Evolutionary conservation across 1,140 invertebrate genomes (phyloP).

Genomic region (Hylyphantes graminicola): DNA sequence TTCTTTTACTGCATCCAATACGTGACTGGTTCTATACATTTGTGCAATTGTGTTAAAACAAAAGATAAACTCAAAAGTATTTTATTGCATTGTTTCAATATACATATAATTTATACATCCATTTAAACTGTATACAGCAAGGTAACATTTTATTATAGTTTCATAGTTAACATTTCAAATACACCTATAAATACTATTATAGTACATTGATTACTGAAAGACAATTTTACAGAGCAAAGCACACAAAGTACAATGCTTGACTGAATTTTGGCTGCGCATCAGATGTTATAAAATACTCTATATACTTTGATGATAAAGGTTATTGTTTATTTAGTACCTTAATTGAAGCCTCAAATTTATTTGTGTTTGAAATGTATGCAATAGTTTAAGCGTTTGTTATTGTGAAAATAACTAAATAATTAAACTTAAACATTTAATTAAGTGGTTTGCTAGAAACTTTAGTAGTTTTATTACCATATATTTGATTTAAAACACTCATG

Average conservation of each 20-base stretch:
- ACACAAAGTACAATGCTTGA: background rate
- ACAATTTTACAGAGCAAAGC: conserved; percentile 5
- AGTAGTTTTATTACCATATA: too few relatives aligned
- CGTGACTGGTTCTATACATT: too few relatives aligned
- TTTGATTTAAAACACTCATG: too few relatives aligned
- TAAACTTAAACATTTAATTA: too few relatives aligned
- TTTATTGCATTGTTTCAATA: conserved; percentile 38
- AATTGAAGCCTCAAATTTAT: too few relatives aligned
- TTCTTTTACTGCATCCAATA: too few relatives aligned
- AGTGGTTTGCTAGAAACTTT: too few relatives aligned
- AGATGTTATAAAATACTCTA: background rate
- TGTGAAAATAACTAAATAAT: too few relatives aligned
- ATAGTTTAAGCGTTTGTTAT: too few relatives aligned
- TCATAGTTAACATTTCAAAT: conserved; percentile 12
- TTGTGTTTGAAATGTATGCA: too few relatives aligned
- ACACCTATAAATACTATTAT: conserved; percentile 26
- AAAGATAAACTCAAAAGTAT: background rate
- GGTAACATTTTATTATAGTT: conserved; percentile 16
- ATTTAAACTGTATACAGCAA: conserved; percentile 15
- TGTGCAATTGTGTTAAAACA: background rate
- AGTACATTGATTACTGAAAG: conserved; percentile 4
- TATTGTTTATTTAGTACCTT: too few relatives aligned
- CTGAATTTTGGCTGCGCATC: background rate
- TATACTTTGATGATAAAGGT: background rate
- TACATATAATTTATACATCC: conserved; percentile 31